Evolutionary conservation across 1,140 invertebrate genomes (phyloP), one percentile per base, ranked within the genome.

Genomic region (Bombus impatiens): DNA sequence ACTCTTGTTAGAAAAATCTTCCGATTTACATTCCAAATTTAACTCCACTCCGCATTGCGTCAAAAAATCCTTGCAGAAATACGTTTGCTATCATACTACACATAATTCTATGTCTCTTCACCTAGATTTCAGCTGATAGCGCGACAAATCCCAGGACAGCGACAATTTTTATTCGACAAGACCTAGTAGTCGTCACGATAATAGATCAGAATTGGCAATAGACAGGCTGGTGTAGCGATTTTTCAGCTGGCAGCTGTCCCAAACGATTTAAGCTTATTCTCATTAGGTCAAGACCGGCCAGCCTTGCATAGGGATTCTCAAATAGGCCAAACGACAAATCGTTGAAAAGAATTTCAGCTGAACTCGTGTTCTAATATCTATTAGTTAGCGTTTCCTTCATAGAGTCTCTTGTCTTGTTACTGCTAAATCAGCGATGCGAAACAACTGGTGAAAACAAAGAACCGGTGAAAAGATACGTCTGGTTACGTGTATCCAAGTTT

Each of bases 211-310:
- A 35, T 47, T 83, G 67, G 76, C 76, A 79, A 15, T 37, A 3
- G n/a, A 22, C 1, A 35, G 37, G 44, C 40, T 80, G 32, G 25
- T 15, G 15, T n/a, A 76, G 77, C 62, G 47, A 15, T 35, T 78
- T 71, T 65, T 42, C 72, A 72, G 9, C 12, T 82, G 74, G 74
- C 84, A 74, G 42, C 75, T 57, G 35, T 84, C 80, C 71, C 53
- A 53, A 57, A 76, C 44, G 10, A 42, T 72, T 82, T 53, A 47
- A 62, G 35, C 25, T 35, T 32, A 35, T 42, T 84, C 47, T 12
- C 72, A n/a, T 35, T 59, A 84, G 57, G 53, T 84, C 75, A 81
- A 76, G 78, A 53, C 70, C 40, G 44, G 28, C 25, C 37, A 28
- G 40, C 25, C 59, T 28, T 42, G 53, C 44, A 65, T 76, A 35